Percentiles rank a stretch among this genome's conserved stretches.
Evolutionary conservation across 1,140 invertebrate genomes (phyloP).

Genomic region (Rhynchophorus ferrugineus): DNA sequence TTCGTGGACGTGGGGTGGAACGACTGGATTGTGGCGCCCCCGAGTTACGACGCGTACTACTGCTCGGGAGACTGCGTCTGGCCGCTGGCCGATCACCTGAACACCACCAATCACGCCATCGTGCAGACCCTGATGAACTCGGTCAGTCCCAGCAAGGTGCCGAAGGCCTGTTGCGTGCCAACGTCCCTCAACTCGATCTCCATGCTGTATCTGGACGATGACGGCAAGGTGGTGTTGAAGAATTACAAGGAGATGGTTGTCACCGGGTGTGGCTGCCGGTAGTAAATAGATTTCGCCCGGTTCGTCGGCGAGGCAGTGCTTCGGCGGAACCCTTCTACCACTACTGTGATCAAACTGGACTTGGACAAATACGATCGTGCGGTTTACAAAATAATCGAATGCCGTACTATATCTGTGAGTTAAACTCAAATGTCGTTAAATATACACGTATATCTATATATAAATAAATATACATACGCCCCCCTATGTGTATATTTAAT

Average conservation of each 20-base stretch:
- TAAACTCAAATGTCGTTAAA: no score
- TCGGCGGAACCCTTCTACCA: neutral
- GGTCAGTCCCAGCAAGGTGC: conserved; percentile 78
- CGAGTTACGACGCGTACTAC: conserved; percentile 91
- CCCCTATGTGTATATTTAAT: no score
- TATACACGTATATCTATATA: no score
- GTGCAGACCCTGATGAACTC: conserved; percentile 95
- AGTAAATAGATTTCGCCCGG: conserved; percentile 36
- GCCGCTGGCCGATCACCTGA: conserved; percentile 86
- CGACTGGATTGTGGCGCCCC: conserved; percentile 98
- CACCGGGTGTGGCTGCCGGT: conserved; percentile 89
- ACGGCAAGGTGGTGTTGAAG: conserved; percentile 89
- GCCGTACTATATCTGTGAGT: no score
- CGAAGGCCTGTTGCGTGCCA: conserved; percentile 89
- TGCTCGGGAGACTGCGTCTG: conserved; percentile 93
- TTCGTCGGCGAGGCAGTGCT: neutral
- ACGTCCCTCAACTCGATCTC: conserved; percentile 83
- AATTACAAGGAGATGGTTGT: conserved; percentile 97
- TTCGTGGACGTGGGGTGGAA: conserved; percentile 96
- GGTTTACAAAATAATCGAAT: no score
- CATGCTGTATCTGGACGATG: conserved; percentile 90
- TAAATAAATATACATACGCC: no score
- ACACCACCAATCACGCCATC: conserved; percentile 97
- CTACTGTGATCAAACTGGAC: neutral
- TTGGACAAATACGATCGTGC: no score